phyloP scores from a whole-genome alignment of 2,888 invertebrate genomes.

The Macroteleia sp. region DNA sequence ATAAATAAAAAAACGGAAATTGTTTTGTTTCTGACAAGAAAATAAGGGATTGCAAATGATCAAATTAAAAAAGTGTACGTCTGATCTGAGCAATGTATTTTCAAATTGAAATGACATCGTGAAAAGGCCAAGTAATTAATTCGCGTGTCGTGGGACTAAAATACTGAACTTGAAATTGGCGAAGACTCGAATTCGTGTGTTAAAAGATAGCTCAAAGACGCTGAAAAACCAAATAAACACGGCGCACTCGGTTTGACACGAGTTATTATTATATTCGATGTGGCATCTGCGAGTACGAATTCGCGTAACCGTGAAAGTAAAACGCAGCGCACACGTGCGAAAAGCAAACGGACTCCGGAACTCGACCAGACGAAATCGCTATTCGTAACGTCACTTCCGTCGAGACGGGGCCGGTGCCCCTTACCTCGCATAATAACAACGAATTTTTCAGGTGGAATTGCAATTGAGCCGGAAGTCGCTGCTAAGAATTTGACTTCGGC shows the following conservation, averaged over 20 bases:
- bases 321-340: conserved; percentile 34
- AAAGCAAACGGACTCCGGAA: conserved; percentile 54
- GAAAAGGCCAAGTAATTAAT: no score
- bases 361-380: conserved; percentile 57
- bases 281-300: conserved; percentile 33
- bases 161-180: conserved; percentile 39
- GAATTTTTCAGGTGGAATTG: conserved; percentile 47
- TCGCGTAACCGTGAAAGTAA: conserved; percentile 33
- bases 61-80: no score
- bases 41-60: no score
- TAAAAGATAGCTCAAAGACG: conserved; percentile 25
- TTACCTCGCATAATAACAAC: conserved; percentile 49
- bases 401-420: conserved; percentile 41
- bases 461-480: conserved; percentile 22
- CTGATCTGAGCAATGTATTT: no score
- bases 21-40: no score
- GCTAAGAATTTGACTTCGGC: conserved; percentile 32
- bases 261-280: conserved; percentile 39
- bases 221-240: conserved; percentile 33
- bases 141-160: conserved; percentile 5
- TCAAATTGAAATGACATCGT: no score
- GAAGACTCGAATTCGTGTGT: conserved; percentile 12
- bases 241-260: conserved; percentile 22
- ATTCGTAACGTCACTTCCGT: conserved; percentile 58
- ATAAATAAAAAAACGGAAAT: no score